phyloP scores from a whole-genome alignment of 2,888 invertebrate genomes.

The Acleris holmiana region DNA sequence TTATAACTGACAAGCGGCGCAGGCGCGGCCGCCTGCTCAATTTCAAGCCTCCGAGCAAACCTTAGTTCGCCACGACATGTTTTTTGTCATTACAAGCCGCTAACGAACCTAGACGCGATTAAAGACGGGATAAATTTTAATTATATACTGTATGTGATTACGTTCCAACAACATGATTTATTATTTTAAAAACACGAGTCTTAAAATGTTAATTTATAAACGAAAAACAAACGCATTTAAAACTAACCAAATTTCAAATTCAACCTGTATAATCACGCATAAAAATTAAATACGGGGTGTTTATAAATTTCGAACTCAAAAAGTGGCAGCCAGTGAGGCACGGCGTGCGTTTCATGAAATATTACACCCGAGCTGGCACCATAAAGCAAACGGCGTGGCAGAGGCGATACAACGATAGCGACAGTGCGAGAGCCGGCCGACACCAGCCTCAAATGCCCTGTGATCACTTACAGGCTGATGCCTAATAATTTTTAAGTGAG shows the following conservation, averaged over 20 bases:
- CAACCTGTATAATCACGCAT: conserved; percentile 27
- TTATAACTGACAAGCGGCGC: conserved; percentile 82
- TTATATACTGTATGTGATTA: conserved; percentile 22
- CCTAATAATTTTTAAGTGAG: background rate
- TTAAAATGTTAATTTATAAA: background rate
- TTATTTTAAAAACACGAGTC: background rate
- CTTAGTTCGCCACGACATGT: conserved; percentile 44
- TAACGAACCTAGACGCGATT: conserved; percentile 47
- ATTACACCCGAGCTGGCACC: conserved; percentile 82
- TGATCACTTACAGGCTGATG: conserved; percentile 59
- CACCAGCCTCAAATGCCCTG: conserved; percentile 73
- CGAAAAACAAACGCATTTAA: background rate
- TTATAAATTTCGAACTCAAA: conserved; percentile 69
- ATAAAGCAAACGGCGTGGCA: conserved; percentile 83
- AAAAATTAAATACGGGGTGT: conserved; percentile 27
- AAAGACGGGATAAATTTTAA: conserved; percentile 38
- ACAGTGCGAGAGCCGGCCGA: conserved; percentile 79
- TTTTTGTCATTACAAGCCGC: conserved; percentile 41
- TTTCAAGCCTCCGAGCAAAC: conserved; percentile 65
- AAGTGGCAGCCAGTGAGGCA: conserved; percentile 80
- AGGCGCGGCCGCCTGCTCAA: conserved; percentile 72
- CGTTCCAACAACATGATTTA: background rate
- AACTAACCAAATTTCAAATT: conserved; percentile 21
- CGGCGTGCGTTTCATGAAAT: conserved; percentile 83
- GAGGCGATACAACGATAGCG: conserved; percentile 83